Evolutionary conservation across 2,888 invertebrate species (phyloP).

Genomic region (Pecten maximus): DNA sequence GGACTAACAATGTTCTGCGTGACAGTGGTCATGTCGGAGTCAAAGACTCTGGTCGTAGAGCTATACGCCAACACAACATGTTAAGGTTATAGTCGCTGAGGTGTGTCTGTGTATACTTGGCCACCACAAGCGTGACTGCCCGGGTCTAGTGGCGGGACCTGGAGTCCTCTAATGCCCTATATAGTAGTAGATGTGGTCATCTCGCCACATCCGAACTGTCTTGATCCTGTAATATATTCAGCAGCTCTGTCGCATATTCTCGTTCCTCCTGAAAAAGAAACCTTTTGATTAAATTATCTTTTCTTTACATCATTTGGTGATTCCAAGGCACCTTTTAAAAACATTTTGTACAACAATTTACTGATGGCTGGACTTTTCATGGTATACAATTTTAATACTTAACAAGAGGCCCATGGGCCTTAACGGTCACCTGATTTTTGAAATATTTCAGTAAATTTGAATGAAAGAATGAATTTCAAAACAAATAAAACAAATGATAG

Average conservation of each 20-base stretch:
- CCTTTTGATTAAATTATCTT: background rate
- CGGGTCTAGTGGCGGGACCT: background rate
- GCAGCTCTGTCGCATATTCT: conserved; percentile 71
- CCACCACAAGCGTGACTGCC: background rate
- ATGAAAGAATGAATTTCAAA: too few species aligned
- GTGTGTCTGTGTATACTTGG: background rate
- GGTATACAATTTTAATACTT: too few species aligned
- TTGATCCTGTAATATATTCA: conserved; percentile 56
- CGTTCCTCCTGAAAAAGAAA: conserved; percentile 71
- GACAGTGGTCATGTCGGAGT: too few species aligned
- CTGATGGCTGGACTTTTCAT: too few species aligned
- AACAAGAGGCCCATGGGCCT: too few species aligned
- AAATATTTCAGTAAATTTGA: too few species aligned
- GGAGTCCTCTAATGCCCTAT: background rate
- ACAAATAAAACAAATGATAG: too few species aligned
- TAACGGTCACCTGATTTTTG: too few species aligned
- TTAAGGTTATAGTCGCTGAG: background rate
- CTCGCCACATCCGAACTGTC: conserved; percentile 53
- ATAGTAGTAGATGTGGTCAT: conserved; percentile 41
- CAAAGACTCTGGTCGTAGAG: background rate
- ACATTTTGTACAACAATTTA: too few species aligned
- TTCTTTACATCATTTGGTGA: too few species aligned
- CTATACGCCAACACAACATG: background rate
- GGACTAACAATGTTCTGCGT: too few species aligned
- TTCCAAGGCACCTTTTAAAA: too few species aligned